Evolutionary conservation across 1,140 invertebrate species (phyloP), one percentile per base, ranked within the genome.

Genomic region (Nylanderia fulva): DNA sequence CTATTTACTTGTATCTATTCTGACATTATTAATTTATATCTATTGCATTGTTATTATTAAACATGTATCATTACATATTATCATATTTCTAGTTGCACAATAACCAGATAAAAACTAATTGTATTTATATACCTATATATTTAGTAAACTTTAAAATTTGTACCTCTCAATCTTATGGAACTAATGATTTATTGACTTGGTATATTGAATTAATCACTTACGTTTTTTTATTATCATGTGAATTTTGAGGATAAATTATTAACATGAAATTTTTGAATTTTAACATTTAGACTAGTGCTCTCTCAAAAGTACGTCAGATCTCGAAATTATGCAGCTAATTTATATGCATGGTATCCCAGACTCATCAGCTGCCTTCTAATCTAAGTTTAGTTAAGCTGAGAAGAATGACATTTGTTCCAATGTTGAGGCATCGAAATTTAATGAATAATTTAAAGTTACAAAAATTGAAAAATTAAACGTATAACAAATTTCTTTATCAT

Each of bases 271-370:
- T 77, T 36, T 48, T 33, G 64, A 52, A n/a, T n/a, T n/a, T n/a
- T n/a, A 77, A 15, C 27, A 54, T 64, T 77, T 48, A 7, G 13
- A 63, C 6, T 15, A 27, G 7, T 29, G 9, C 39, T 36, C n/a
- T 2, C 2, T 36, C 18, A 77, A 48, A 64, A 64, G 27, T 64
- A 48, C 64, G 60, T 48, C 29, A 39, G 21, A 24, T 54, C 45
- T 54, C 63, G 4, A 18, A 39, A 80, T 68, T 71, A 71, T 71
- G 24, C 24, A 3, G 24, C 6, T 58, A 80, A 71, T 80, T 80
- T 42, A 42, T 33, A 80, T 80, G 63, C 76, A 29, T 21, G 4
- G 21, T 58, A 36, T 33, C 33, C 18, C 3, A 29, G 24, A 21
- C 36, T 42, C 24, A 8, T 3, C 42, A 39, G 13, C 48, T 45